phyloP scores from a whole-genome alignment of 2,113 vertebrate genomes.

The Apeltes quadracus region DNA sequence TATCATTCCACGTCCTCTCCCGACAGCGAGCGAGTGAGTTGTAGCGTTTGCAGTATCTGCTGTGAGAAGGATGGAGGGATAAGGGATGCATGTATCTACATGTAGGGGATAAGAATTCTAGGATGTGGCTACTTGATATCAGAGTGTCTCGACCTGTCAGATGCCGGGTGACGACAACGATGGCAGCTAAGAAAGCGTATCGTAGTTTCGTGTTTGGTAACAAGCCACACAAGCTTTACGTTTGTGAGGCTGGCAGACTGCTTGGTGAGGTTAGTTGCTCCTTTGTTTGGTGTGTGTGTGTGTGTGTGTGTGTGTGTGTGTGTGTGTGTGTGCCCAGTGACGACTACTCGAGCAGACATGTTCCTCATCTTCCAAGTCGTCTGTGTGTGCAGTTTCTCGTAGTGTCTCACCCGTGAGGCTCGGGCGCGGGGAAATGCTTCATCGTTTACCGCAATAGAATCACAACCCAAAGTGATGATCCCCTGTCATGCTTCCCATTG shows the following conservation, averaged over 20 bases:
- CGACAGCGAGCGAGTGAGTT: conserved; percentile 29
- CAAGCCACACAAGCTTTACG: background rate
- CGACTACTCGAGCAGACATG: conserved; percentile 21
- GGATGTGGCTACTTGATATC: background rate
- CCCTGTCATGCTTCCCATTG: conserved; percentile 53
- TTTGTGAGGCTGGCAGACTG: background rate
- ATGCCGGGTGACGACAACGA: background rate
- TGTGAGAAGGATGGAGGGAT: conserved; percentile 15
- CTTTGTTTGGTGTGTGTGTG: background rate
- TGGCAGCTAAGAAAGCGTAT: background rate
- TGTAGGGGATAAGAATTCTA: conserved; percentile 11
- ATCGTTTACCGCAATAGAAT: conserved; percentile 58
- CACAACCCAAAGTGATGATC: conserved; percentile 54
- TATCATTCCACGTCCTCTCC: conserved; percentile 62
- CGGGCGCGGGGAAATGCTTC: conserved; percentile 30
- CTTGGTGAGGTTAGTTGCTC: too few species aligned
- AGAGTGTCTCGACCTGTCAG: background rate
- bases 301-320: background rate
- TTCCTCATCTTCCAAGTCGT: conserved; percentile 29
- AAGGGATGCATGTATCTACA: background rate
- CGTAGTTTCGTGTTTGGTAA: conserved; percentile 1
- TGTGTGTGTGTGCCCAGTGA: conserved; percentile 1
- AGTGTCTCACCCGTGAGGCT: conserved; percentile 33
- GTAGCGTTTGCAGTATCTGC: conserved; percentile 14
- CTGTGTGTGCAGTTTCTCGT: conserved; percentile 46